Evolutionary conservation across 2,113 vertebrate genomes (phyloP).

Genomic region (Petrocephalus microphthalmus): DNA sequence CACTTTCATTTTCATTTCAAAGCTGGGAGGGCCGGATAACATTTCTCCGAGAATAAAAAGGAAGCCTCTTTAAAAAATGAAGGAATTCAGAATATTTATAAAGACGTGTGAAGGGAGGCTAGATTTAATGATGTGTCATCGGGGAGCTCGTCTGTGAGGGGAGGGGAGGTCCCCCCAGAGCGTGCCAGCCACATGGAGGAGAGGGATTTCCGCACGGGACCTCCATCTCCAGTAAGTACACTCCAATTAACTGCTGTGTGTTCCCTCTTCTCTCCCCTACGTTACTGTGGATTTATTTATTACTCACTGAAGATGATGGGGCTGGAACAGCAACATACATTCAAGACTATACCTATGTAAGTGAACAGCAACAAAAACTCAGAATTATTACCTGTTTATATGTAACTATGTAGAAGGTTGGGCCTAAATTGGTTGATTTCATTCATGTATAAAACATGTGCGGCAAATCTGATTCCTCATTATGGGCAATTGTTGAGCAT

Average conservation of each 20-base stretch:
- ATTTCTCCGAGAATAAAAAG: conserved; percentile 17
- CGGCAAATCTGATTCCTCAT: conserved; percentile 47
- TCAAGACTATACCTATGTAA: not conserved
- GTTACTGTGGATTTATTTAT: not conserved
- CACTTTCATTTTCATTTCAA: conserved; percentile 18
- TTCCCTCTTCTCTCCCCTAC: not conserved
- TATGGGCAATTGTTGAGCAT: conserved; percentile 44
- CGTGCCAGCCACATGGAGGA: not conserved
- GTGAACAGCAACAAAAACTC: not conserved
- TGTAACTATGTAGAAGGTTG: not conserved
- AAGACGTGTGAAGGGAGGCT: conserved; percentile 15
- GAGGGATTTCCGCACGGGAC: not conserved
- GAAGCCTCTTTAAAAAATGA: conserved; percentile 20
- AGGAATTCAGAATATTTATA: conserved; percentile 27
- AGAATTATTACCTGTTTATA: not conserved
- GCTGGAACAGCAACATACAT: not conserved
- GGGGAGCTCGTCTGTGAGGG: not conserved
- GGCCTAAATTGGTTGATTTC: conserved; percentile 11
- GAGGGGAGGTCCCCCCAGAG: conserved; percentile 2
- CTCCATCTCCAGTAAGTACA: not conserved
- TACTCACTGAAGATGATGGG: not conserved
- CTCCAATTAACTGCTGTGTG: conserved; percentile 14
- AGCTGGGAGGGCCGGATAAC: not conserved
- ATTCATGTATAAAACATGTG: conserved; percentile 31
- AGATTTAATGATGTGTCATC: conserved; percentile 16